phyloP scores from a whole-genome alignment of 2,113 vertebrate species.

The Chroicocephalus ridibundus region DNA sequence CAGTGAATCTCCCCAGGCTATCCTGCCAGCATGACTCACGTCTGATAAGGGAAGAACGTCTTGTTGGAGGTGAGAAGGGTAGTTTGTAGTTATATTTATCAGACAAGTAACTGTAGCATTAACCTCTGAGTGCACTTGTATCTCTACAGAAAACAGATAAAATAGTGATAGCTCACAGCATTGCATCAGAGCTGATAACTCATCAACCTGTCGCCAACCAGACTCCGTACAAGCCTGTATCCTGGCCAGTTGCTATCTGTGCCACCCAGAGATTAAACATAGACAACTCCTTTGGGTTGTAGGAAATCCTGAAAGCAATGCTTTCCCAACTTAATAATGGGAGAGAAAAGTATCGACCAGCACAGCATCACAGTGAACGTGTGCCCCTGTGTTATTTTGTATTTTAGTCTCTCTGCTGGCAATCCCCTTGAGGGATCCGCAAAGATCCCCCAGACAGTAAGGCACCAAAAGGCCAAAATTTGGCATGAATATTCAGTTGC shows the following conservation, averaged over 20 bases:
- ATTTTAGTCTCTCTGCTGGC: not conserved
- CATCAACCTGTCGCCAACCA: not conserved
- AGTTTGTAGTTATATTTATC: not conserved
- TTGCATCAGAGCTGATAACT: not conserved
- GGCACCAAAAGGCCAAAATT: not conserved
- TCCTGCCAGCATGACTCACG: not conserved
- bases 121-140: not conserved
- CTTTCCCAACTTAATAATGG: not conserved
- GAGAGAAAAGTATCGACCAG: not conserved
- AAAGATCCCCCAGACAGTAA: not conserved
- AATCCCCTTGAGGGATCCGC: not conserved
- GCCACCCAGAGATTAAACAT: not conserved
- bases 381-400: not conserved
- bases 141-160: not conserved
- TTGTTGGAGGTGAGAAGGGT: not conserved
- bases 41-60: not conserved
- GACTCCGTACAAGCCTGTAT: not conserved
- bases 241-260: not conserved
- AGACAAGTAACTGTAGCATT: not conserved
- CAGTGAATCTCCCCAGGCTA: not conserved
- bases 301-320: not conserved
- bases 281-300: not conserved
- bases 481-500: not conserved
- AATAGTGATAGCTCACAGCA: not conserved
- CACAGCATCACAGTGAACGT: not conserved